phyloP scores from a whole-genome alignment of 2,797 vertebrate genomes.

The Calcarius lapponicus region DNA sequence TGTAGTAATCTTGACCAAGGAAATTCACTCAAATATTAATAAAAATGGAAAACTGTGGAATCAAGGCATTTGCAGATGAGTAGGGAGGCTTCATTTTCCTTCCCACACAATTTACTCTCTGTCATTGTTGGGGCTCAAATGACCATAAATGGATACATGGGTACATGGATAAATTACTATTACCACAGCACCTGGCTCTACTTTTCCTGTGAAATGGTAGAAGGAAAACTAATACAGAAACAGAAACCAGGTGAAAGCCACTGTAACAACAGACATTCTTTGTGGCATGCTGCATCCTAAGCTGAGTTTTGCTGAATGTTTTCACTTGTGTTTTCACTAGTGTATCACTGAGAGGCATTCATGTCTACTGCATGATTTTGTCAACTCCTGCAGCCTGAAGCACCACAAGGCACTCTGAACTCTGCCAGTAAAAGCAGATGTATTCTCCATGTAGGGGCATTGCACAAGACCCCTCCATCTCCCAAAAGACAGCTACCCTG shows the following conservation, averaged over 20 bases:
- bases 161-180: neutral
- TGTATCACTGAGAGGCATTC: neutral
- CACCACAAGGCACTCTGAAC: neutral
- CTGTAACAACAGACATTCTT: neutral
- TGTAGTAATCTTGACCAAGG: neutral
- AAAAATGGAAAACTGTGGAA: neutral
- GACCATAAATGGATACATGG: neutral
- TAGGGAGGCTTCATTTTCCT: neutral
- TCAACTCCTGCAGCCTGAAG: neutral
- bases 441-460: neutral
- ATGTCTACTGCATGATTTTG: neutral
- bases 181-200: neutral
- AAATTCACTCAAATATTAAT: neutral
- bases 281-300: neutral
- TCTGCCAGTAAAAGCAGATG: neutral
- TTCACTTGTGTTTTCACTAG: neutral
- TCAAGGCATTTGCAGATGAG: neutral
- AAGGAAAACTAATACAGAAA: constrained; percentile 32
- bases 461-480: neutral
- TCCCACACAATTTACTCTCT: neutral
- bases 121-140: neutral
- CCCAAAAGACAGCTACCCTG: neutral
- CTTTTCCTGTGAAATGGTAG: neutral
- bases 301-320: neutral
- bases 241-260: neutral